Conservation (phyloP, 2,113 vertebrate genomes). For the Laticauda colubrina region DNA sequence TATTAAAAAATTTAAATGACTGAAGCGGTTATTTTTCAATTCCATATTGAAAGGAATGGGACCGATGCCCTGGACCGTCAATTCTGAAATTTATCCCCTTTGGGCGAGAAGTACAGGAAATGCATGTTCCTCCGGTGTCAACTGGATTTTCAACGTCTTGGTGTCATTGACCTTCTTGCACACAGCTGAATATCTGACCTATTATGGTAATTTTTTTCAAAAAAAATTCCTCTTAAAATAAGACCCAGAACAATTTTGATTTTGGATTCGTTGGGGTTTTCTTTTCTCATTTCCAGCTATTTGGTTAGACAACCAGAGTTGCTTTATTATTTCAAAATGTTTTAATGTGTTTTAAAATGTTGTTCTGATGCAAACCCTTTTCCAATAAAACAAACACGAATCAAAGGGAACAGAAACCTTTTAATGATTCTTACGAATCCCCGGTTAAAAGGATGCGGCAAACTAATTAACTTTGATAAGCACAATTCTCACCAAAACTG, state of each 20-base stretch:
- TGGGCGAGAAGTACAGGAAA: conserved; percentile 99
- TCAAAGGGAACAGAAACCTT: no score
- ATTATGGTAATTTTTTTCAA: conserved; percentile 79
- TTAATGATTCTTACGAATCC: no score
- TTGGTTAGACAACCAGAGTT: background rate
- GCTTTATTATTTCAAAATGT: no score
- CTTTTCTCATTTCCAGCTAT: background rate
- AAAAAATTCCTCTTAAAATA: background rate
- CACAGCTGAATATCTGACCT: conserved; percentile 90
- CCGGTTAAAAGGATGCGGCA: no score
- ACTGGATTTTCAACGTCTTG: conserved; percentile 95
- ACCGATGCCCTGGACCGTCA: conserved; percentile 98
- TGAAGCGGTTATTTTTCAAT: conserved; percentile 21
- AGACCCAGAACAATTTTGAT: background rate
- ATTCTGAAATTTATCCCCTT: conserved; percentile 97
- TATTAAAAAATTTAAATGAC: conserved; percentile 9
- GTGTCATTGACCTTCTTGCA: conserved; percentile 96
- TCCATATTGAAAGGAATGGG: conserved; percentile 81
- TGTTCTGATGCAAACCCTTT: no score
- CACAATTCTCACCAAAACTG: no score
- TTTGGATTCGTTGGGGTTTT: background rate
- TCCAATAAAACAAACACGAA: no score
- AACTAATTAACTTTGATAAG: no score
- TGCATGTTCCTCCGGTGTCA: conserved; percentile 91
- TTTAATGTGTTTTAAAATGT: no score